Base-by-base conservation (phyloP, 2,113 vertebrate genomes). In the Sceloporus undulatus region DNA sequence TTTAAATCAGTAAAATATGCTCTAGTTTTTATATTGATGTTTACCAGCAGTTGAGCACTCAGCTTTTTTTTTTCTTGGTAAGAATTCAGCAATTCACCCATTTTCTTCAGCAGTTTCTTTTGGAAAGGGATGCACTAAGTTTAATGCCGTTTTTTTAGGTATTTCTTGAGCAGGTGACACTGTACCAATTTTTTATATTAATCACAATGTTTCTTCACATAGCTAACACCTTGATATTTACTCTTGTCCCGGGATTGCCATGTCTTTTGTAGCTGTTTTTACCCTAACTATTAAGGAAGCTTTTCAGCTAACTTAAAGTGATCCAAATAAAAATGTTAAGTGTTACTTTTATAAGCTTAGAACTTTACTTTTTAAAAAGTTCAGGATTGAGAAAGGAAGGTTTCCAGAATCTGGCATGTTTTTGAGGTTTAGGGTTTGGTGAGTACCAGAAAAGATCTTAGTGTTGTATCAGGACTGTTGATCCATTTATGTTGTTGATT, bases 251-350 rank as follows among this genome's bases (percentile, higher is more conserved):
- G n/a, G 6, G 2, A 42, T 54, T 40, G 19, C 74, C 27, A 13
- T 3, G 38, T 88, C 0, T 34, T 93, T 82, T 92, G 4, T 27
- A 91, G 84, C 88, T 62, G 38, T 23, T 52, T 62, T 68, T 79
- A 23, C 5, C 85, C 79, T 85, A 52, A 56, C 9, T 25, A 16
- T 74, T 25, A 66, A 48, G 62, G 54, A 23, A 71, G 23, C 42
- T 18, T 92, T 83, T 85, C 87, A 56, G 93, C 65, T 66, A 38
- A 66, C 65, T 27, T 86, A 91, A 65, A 66, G 29, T 79, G 52
- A 94, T 89, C 42, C 38, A 89, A 96, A 86, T 68, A 91, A 76
- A 70, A 71, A 73, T 92, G 84, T 34, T 65, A 82, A 92, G 70
- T 29, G 29, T n/a, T 52, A 91, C 93, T 62, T 73, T 83, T 79